Percentiles rank a stretch among this genome's conserved stretches.
Evolutionary conservation across 2,888 invertebrate species (phyloP).

Genomic region (Drepana falcataria): DNA sequence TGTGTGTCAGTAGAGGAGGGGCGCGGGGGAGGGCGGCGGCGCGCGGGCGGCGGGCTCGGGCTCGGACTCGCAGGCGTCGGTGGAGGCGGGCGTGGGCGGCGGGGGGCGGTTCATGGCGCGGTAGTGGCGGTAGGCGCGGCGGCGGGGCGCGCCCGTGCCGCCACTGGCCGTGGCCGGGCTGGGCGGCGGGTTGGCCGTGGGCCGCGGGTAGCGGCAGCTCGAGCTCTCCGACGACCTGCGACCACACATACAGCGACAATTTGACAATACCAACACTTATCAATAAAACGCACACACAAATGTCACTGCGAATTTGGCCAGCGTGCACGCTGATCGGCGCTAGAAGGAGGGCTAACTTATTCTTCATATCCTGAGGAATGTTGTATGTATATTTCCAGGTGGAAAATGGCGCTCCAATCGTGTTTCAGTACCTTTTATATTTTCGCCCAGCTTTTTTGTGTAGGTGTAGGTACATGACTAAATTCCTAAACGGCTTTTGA

Average conservation of each 20-base stretch:
- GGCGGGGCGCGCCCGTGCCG: conserved; percentile 80
- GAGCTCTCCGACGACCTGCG: conserved; percentile 81
- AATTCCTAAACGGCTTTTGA: too few species aligned
- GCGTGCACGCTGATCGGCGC: too few species aligned
- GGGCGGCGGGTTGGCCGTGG: conserved; percentile 93
- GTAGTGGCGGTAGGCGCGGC: conserved; percentile 88
- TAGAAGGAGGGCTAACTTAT: too few species aligned
- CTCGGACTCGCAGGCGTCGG: conserved; percentile 94
- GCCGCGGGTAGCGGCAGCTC: conserved; percentile 87
- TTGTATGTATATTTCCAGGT: too few species aligned
- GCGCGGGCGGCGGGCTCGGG: conserved; percentile 86
- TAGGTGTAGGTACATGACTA: too few species aligned
- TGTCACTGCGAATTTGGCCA: too few species aligned
- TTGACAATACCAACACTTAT: too few species aligned
- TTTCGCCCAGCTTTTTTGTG: too few species aligned
- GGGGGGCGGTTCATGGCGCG: conserved; percentile 92
- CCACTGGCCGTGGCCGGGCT: conserved; percentile 89
- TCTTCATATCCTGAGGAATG: too few species aligned
- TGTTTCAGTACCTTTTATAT: too few species aligned
- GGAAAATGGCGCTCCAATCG: too few species aligned
- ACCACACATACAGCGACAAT: not conserved
- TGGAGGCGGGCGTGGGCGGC: conserved; percentile 96
- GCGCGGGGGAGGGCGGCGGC: conserved; percentile 93
- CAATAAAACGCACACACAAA: too few species aligned
- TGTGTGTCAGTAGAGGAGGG: conserved; percentile 27